Base-by-base conservation (phyloP, 2,113 vertebrate genomes). In the Tapirus terrestris region DNA sequence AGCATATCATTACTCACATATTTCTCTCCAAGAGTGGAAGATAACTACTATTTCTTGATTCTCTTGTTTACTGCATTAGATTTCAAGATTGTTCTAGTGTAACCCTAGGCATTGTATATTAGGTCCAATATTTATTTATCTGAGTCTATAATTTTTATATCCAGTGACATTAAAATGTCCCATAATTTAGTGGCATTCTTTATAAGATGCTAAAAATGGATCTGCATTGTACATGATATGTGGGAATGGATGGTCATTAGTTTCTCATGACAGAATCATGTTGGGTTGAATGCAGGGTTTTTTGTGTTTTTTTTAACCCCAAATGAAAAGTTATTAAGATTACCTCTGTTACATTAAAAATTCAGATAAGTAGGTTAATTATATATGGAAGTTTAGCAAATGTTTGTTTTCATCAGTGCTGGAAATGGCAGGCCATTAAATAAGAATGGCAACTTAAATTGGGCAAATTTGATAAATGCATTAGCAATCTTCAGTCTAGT, bases 401-500 rank as follows among this genome's bases (percentile, higher is more conserved):
- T 96, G 82, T 93, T 93, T 95, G 48, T 84, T 94, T 95, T 94
- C 21, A 92, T 61, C 92, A 65, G 75, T 96, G n/a, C 67, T 93
- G 48, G 77, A 92, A 94, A 96, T 95, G 89, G 79, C 86, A 92
- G 85, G 73, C 76, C 70, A 53, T 96, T 86, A 73, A 94, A 92
- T 43, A 83, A 88, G 89, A 79, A 6, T 67, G 65, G 82, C 33
- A 79, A 53, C 95, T 98, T 96, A 97, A 97, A 89, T 91, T 89
- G 93, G 88, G 60, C 92, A 96, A 10, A 45, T 97, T 96, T 98
- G 77, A 93, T 98, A 90, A 77, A 61, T 97, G 81, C 97, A 14
- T 97, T 97, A 61, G 97, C 84, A n/a, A 97, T 77, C 53, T 95
- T 95, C 2, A 1, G 4, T 98, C 90, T 95, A 89, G 82, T 98